These are phyloP conservation scores for Origma solitaria DNA, from an alignment of 2,113 vertebrate species.

Conservation along the genomic window DNA sequence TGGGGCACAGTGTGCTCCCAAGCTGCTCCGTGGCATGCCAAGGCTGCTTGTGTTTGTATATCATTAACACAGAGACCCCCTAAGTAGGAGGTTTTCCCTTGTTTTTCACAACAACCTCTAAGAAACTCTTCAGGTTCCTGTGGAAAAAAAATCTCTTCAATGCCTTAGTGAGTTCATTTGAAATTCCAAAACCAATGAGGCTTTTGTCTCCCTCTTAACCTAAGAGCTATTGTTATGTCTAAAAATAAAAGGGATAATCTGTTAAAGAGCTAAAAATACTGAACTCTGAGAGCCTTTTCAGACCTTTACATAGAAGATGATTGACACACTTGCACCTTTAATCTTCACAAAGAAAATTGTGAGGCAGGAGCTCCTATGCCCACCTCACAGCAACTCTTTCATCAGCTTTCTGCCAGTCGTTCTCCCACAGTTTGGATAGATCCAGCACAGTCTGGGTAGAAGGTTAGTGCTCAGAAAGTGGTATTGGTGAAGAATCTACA, in stretches of 20 bases:
- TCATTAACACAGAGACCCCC: neutral
- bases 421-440: neutral
- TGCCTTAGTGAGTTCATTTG: neutral
- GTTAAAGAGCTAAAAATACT: slow-evolving; percentile 24
- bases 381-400: neutral
- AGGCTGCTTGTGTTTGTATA: neutral
- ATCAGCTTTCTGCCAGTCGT: neutral
- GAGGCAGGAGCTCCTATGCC: neutral
- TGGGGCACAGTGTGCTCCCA: accelerated
- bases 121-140: neutral
- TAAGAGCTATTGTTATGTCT: neutral
- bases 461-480: neutral
- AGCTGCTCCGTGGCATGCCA: accelerated
- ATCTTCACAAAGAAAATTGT: neutral
- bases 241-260: slow-evolving; percentile 16
- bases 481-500: neutral
- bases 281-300: neutral
- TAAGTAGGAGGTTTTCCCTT: neutral
- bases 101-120: neutral
- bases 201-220: slow-evolving; percentile 30
- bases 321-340: neutral
- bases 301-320: neutral
- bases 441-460: neutral
- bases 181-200: slow-evolving; percentile 23
- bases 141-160: neutral